Evolutionary conservation across 2,797 vertebrate genomes (phyloP).

Genomic region (Pseudomugil tenellus): DNA sequence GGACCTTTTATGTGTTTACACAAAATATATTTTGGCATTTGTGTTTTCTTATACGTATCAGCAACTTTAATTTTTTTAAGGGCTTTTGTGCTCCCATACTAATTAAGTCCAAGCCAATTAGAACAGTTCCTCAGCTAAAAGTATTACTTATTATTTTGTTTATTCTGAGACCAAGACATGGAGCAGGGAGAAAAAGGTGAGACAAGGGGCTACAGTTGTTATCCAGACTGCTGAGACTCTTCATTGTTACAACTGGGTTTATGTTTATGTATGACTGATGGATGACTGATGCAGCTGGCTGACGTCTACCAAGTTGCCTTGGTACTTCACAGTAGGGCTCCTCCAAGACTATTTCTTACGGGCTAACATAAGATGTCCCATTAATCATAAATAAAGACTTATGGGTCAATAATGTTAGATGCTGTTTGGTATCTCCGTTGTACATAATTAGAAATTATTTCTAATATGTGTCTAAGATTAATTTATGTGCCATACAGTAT

Average conservation of each 20-base stretch:
- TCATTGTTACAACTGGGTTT: constrained; percentile 8
- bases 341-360: constrained; percentile 50
- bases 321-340: constrained; percentile 48
- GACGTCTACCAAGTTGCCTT: no score
- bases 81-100: constrained; percentile 63
- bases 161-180: constrained; percentile 54
- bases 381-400: constrained; percentile 41
- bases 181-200: constrained; percentile 33
- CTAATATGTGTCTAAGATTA: constrained; percentile 8
- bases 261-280: constrained; percentile 51
- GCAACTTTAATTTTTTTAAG: constrained; percentile 56
- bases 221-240: constrained; percentile 47
- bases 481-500: background rate
- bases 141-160: constrained; percentile 68
- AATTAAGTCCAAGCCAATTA: constrained; percentile 73
- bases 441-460: constrained; percentile 11
- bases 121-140: constrained; percentile 60
- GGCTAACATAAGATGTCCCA: constrained; percentile 27
- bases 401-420: constrained; percentile 27
- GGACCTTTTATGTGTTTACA: constrained; percentile 9
- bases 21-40: constrained; percentile 21
- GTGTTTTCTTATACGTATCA: constrained; percentile 53
- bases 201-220: constrained; percentile 47
- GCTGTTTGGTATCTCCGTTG: constrained; percentile 3
- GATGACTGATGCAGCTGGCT: constrained; percentile 19